A percentile compares a stretch with the other conserved stretches of the same genome.
Evolutionary conservation across 2,888 invertebrate species (phyloP).

Genomic region (Emmelina monodactyla): DNA sequence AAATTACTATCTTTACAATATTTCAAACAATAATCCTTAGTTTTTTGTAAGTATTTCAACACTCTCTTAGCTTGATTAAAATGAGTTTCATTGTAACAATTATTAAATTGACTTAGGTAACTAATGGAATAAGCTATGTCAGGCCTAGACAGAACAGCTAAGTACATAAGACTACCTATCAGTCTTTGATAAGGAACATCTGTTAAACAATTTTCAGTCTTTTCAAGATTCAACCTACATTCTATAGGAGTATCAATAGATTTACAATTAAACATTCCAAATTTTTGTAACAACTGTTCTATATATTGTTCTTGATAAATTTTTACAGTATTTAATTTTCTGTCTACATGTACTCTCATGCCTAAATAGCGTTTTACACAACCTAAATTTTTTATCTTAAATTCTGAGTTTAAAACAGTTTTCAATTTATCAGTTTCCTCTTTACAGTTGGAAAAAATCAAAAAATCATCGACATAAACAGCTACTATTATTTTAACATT

Average conservation of each 20-base stretch:
- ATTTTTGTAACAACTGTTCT: conserved; percentile 1
- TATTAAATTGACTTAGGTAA: conserved; percentile 15
- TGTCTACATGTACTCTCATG: conserved; percentile 1
- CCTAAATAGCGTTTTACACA: background rate
- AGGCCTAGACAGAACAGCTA: conserved; percentile 6
- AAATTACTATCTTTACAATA: conserved; percentile 5
- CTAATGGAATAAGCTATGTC: conserved; percentile 9
- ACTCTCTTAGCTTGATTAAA: conserved; percentile 11
- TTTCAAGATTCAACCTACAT: conserved; percentile 5
- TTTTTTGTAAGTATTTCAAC: conserved; percentile 10
- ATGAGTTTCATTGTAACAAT: conserved; percentile 7
- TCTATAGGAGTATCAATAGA: conserved; percentile 5
- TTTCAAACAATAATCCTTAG: conserved; percentile 10
- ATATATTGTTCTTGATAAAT: conserved; percentile 4
- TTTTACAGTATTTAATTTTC: background rate
- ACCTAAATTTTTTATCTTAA: conserved; percentile 2
- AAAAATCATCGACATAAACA: conserved; percentile 5
- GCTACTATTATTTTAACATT: conserved; percentile 3
- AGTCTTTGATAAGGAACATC: conserved; percentile 4
- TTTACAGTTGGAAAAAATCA: conserved; percentile 3
- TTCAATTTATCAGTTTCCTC: conserved; percentile 1
- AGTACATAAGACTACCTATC: conserved; percentile 7
- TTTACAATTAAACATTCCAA: conserved; percentile 4
- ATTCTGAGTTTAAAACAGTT: background rate
- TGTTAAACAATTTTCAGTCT: conserved; percentile 1